Evolutionary conservation across 2,113 vertebrate genomes (phyloP).

Genomic region (Cheirogaleus medius): DNA sequence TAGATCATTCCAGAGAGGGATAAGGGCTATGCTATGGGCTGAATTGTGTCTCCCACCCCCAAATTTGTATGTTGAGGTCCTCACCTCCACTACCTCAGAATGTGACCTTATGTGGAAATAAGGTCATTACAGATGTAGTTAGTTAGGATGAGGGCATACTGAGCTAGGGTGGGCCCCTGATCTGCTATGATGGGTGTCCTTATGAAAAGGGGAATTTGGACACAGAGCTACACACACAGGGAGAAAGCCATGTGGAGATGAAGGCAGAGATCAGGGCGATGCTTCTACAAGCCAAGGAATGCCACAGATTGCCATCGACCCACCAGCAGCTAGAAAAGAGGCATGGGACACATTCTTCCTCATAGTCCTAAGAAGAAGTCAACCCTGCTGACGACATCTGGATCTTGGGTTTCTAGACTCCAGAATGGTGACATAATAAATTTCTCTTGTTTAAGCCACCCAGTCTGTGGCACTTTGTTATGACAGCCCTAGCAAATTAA

Average conservation of each 20-base stretch:
- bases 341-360: not conserved
- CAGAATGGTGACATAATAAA: not conserved
- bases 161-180: not conserved
- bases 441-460: not conserved
- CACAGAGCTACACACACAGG: not conserved
- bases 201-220: not conserved
- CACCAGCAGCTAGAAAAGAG: not conserved
- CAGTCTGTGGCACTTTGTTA: not conserved
- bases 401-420: not conserved
- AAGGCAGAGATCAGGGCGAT: not conserved
- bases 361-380: not conserved
- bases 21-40: not conserved
- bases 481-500: not conserved
- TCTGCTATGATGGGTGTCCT: not conserved
- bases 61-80: not conserved
- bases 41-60: not conserved
- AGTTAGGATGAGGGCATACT: not conserved
- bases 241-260: not conserved
- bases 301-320: not conserved
- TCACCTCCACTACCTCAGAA: not conserved
- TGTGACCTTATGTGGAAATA: not conserved
- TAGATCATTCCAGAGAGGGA: not conserved
- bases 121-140: not conserved
- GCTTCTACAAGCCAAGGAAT: not conserved
- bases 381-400: not conserved